Evolutionary conservation across 1,140 invertebrate species (phyloP).

Genomic region (Brachionus manjavacas): DNA sequence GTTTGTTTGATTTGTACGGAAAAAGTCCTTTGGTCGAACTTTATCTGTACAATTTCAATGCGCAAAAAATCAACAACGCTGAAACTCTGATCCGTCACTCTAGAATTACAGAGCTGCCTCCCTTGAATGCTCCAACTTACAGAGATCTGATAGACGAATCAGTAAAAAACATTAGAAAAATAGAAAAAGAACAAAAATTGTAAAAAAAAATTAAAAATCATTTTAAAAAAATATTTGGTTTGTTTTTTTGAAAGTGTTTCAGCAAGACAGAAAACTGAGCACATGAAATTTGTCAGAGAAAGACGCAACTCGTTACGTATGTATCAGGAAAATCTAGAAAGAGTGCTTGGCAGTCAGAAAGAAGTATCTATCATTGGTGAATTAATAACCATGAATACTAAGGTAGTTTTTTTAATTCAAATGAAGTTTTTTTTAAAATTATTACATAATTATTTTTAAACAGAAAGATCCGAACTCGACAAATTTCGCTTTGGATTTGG

Average conservation of each 20-base stretch:
- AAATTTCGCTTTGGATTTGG: not conserved
- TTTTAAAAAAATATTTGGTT: not conserved
- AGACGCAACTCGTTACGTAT: not conserved
- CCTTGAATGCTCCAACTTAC: slow-evolving; percentile 21
- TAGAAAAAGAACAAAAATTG: slow-evolving; percentile 30
- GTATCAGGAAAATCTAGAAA: not conserved
- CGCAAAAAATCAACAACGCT: not conserved
- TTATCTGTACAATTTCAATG: slow-evolving; percentile 3
- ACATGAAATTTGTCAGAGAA: not conserved
- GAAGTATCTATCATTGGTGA: slow-evolving; percentile 24
- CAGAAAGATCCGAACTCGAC: slow-evolving; percentile 18
- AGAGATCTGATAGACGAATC: not conserved
- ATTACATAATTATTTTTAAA: not conserved
- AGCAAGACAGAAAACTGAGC: not conserved
- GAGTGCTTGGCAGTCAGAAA: not conserved
- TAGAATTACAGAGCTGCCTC: not conserved
- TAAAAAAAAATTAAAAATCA: not conserved
- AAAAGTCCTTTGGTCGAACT: slow-evolving; percentile 11
- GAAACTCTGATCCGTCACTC: not conserved
- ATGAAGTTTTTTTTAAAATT: not conserved
- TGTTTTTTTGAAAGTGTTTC: slow-evolving; percentile 8
- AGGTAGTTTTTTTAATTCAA: not conserved
- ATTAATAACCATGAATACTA: slow-evolving; percentile 3
- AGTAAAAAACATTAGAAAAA: slow-evolving; percentile 10
- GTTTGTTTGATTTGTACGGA: slow-evolving; percentile 6